Conservation (phyloP, 2,797 vertebrate species). For the Microctenopoma lineatum region DNA sequence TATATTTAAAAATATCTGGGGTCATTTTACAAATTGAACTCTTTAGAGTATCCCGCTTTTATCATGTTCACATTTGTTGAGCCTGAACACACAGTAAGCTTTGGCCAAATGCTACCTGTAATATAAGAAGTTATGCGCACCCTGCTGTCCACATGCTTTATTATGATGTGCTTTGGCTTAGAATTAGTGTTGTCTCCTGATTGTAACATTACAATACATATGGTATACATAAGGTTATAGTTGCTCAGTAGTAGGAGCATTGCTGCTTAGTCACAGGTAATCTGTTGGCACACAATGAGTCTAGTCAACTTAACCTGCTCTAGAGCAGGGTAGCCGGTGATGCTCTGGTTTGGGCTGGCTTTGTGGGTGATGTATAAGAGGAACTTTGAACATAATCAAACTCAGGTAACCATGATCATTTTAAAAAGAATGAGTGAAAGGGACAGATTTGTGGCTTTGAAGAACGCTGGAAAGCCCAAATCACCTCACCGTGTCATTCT, state of each 20-base stretch:
- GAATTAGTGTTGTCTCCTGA: no score
- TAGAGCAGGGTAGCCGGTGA: conserved; percentile 6
- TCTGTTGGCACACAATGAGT: background rate
- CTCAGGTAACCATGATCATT: background rate
- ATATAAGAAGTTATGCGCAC: no score
- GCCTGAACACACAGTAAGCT: no score
- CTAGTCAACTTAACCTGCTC: conserved; percentile 1
- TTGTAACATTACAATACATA: no score
- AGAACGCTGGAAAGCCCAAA: background rate
- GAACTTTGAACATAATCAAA: conserved; percentile 4
- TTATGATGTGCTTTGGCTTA: no score
- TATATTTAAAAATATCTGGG: no score
- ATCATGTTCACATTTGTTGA: no score
- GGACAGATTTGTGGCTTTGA: conserved; percentile 7
- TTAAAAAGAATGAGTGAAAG: conserved; percentile 1
- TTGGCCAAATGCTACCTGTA: no score
- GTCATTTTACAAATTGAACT: no score
- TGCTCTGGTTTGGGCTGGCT: conserved; percentile 7
- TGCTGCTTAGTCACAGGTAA: background rate
- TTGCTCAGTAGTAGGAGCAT: background rate
- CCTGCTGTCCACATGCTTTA: no score
- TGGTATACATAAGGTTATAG: no score
- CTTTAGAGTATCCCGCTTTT: no score
- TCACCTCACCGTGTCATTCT: conserved; percentile 20
- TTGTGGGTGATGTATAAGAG: conserved; percentile 3